Evolutionary conservation across 2,797 vertebrate species (phyloP), one percentile per base, ranked within the genome.

Genomic region (Gila robusta): DNA sequence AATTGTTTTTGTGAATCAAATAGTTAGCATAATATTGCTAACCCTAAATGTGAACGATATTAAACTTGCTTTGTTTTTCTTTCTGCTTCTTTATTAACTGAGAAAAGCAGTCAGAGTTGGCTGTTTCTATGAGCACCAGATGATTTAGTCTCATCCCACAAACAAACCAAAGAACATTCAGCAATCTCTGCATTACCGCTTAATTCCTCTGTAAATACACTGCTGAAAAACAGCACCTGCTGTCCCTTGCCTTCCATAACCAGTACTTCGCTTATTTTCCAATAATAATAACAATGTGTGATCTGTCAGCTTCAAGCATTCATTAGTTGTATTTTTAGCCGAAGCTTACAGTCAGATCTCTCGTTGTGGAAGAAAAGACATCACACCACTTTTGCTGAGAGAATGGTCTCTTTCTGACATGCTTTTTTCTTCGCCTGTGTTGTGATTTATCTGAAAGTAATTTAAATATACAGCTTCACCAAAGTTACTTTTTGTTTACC

Each of bases 141-240:
- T 89, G 89, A 90, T 89, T 91, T 85, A 41, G 66, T 90, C 81
- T 89, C 78, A 73, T 82, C 70, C 87, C 81, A 6, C 28, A 72
- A 41, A 32, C 41, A 73, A 59, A 66, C 17, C 23, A 44, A 87
- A 76, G 26, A 88, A 80, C 79, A 82, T 88, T 86, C 21, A 62
- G 85, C 89, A 79, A 76, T 88, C 66, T 89, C 87, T 90, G 92
- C 91, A 92, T 93, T 92, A 92, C 69, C 79, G 77, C 91, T 91
- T 91, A 90, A 94, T 93, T 93, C 92, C 71, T 89, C 37, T 8
- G 89, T 91, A 92, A 93, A 93, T 87, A 92, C 81, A 79, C 72
- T 32, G 52, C 52, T 84, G 87, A 85, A 82, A 89, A 88, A 80
- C 81, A 91, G 52, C 90, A 93, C 91, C 93, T 94, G 92, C 91